Evolutionary conservation across 2,113 vertebrate species (phyloP).

Genomic region (Crotalus viridis): DNA sequence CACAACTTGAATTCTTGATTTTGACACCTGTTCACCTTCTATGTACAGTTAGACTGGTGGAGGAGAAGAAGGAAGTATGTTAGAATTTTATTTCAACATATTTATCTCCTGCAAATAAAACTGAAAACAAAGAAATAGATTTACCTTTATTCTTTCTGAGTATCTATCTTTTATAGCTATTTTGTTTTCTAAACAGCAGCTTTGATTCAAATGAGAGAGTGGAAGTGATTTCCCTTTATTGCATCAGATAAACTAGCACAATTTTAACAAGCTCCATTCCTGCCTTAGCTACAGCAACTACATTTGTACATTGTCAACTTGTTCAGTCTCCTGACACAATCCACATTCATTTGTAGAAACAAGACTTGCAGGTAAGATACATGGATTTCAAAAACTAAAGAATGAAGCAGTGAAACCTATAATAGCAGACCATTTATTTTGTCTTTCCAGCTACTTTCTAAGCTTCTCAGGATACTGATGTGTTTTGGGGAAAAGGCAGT

Average conservation of each 20-base stretch:
- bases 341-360: slow-evolving; percentile 1
- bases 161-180: slow-evolving; percentile 67
- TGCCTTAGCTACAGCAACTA: background rate
- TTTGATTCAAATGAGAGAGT: background rate
- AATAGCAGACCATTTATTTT: background rate
- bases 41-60: slow-evolving; percentile 24
- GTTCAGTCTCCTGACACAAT: background rate
- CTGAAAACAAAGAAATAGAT: slow-evolving; percentile 38
- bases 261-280: slow-evolving; percentile 50
- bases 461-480: background rate
- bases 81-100: slow-evolving; percentile 41
- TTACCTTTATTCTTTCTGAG: slow-evolving; percentile 40
- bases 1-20: background rate
- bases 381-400: background rate
- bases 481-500: background rate
- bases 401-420: background rate
- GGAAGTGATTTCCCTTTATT: slow-evolving; percentile 31
- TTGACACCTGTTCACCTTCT: background rate
- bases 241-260: slow-evolving; percentile 31
- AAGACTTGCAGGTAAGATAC: background rate
- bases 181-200: slow-evolving; percentile 44
- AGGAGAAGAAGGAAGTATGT: slow-evolving; percentile 43
- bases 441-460: background rate
- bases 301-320: background rate
- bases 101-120: slow-evolving; percentile 39